Conservation (phyloP, 2,113 vertebrate species). For the Chelonoidis abingdonii region DNA sequence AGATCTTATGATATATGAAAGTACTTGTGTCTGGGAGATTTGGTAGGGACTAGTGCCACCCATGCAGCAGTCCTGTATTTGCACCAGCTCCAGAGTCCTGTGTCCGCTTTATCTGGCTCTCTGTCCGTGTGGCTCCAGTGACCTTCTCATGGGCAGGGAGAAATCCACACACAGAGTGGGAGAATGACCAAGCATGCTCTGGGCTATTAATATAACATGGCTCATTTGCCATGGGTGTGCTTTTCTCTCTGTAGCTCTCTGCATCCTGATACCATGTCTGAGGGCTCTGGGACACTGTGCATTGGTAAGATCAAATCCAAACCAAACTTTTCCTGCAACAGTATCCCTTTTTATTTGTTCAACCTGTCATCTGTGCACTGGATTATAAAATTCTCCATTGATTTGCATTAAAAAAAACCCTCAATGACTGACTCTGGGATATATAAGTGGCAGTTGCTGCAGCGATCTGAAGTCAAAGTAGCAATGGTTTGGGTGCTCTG, state of each 20-base stretch:
- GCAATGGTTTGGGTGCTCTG: background rate
- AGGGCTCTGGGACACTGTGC: rapidly evolving
- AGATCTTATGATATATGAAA: background rate
- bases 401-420: background rate
- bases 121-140: rapidly evolving
- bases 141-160: background rate
- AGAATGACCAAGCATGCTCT: background rate
- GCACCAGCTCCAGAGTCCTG: rapidly evolving
- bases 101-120: background rate
- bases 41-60: background rate
- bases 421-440: background rate
- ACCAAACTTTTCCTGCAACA: background rate
- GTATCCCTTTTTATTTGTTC: rapidly evolving
- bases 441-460: background rate
- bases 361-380: background rate
- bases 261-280: background rate
- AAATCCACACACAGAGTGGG: rapidly evolving
- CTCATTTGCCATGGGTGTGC: background rate
- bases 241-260: background rate
- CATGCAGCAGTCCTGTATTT: background rate
- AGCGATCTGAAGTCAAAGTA: background rate
- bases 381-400: background rate
- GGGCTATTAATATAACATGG: background rate
- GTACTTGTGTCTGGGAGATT: background rate
- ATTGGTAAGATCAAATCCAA: background rate